Evolutionary conservation across 2,797 vertebrate species (phyloP).

Genomic region (Gila robusta): DNA sequence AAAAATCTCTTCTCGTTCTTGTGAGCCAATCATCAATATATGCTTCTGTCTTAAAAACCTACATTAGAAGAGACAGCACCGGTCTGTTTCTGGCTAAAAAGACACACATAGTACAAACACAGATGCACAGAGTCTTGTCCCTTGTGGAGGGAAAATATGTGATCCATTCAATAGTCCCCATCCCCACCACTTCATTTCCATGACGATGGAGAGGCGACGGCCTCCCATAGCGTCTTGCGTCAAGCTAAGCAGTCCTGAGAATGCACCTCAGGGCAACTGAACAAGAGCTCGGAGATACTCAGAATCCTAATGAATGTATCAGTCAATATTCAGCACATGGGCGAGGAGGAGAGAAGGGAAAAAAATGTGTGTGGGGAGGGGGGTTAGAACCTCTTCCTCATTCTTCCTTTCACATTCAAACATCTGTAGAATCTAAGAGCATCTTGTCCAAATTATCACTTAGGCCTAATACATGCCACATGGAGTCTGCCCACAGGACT

Average conservation of each 20-base stretch:
- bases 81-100: background rate
- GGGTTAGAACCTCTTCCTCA: constrained; percentile 47
- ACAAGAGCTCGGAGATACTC: background rate
- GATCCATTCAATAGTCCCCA: background rate
- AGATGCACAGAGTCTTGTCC: background rate
- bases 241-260: background rate
- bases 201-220: background rate
- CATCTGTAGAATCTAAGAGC: constrained; percentile 49
- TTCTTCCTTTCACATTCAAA: constrained; percentile 61
- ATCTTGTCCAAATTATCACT: constrained; percentile 25
- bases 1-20: no score
- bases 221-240: background rate
- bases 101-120: constrained; percentile 1
- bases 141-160: background rate
- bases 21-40: no score
- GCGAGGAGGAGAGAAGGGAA: background rate
- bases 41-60: background rate
- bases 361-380: background rate
- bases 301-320: constrained; percentile 19
- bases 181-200: constrained; percentile 16
- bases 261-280: constrained; percentile 2
- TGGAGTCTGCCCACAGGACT: constrained; percentile 21
- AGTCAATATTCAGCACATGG: background rate
- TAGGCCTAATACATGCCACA: constrained; percentile 26
- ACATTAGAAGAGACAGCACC: background rate